Percentiles rank a stretch among this genome's conserved stretches.
Evolutionary conservation across 1,140 invertebrate genomes (phyloP).

Genomic region (Onthophagus taurus): DNA sequence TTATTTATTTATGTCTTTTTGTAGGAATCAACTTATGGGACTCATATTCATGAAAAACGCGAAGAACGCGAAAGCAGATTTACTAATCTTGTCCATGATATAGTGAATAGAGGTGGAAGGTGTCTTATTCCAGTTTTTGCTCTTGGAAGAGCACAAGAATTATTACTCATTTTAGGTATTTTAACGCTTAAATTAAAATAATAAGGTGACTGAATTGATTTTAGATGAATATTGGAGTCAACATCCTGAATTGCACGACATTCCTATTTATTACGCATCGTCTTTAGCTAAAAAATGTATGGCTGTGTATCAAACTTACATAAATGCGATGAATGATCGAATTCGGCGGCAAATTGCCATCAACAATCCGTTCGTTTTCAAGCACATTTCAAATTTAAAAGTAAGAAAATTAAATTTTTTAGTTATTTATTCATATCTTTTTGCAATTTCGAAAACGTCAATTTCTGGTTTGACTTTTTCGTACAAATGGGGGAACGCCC

Average conservation of each 20-base stretch:
- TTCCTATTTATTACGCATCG: conserved; percentile 99
- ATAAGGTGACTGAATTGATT: no score
- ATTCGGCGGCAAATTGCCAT: conserved; percentile 94
- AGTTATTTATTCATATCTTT: conserved; percentile 29
- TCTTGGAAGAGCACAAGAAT: conserved; percentile 92
- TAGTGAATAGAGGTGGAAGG: conserved; percentile 88
- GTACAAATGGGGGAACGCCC: conserved; percentile 43
- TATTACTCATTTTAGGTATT: conserved; percentile 83
- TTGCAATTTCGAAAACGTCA: conserved; percentile 54
- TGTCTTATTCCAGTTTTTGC: conserved; percentile 99
- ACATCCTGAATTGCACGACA: conserved; percentile 96
- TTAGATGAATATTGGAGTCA: conserved; percentile 95
- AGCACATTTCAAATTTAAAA: conserved; percentile 97
- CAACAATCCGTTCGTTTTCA: conserved; percentile 98
- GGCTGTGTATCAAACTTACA: conserved; percentile 99
- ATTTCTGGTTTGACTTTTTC: conserved; percentile 59
- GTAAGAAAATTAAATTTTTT: conserved; percentile 38
- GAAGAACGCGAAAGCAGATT: conserved; percentile 94
- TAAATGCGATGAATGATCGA: conserved; percentile 98
- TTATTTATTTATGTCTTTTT: conserved; percentile 16
- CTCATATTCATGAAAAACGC: conserved; percentile 96
- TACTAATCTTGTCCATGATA: conserved; percentile 91
- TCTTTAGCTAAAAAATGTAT: conserved; percentile 99
- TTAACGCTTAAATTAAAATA: no score
- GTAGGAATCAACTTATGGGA: conserved; percentile 97